Base-by-base conservation (phyloP, 2,888 invertebrate genomes). In the Tigriopus californicus region DNA sequence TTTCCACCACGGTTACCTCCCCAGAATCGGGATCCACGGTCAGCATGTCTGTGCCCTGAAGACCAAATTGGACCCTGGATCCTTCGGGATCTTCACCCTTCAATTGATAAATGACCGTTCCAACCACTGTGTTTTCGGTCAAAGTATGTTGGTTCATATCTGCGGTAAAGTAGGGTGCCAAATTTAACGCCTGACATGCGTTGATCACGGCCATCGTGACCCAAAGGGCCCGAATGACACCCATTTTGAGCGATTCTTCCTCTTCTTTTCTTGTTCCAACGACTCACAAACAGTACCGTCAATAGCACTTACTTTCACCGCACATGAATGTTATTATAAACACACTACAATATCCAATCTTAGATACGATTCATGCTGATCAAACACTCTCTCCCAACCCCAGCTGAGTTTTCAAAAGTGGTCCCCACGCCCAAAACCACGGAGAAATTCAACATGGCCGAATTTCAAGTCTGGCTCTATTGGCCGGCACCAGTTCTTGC, bases 71-170 rank as follows among this genome's bases (percentile, higher is more conserved):
- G 61, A 85, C 79, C 44, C 80, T 77, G 41, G 82, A 77, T 51
- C 81, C 81, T 69, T 89, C 88, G 0, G 89, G 88, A 74, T 90
- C 88, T 44, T 78, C 76, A 8, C 66, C 66, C 33, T 82, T 79
- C 57, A 90, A 73, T 13, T 74, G 81, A 72, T 82, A 85, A n/a
- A 90, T 82, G 2, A 81, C 74, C 6, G 80, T 76, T 0, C 88
- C 88, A 5, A 88, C 81, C 1, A 82, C 78, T 10, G 83, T 84
- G 67, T 79, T 81, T 73, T 91, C 90, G 5, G 81, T 79, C 15
- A 91, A 72, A 6, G 83, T 79, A 65, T 81, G 72, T 67, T 83
- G 83, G 73, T 84, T 81, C 77, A 85, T 81, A 65, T 84, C 84
- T 64, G 80, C 76, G 0, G 78, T 77, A 69, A 87, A 85, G 13